Conservation (phyloP, 2,797 vertebrate genomes). For the Amphiprion clarkii region DNA sequence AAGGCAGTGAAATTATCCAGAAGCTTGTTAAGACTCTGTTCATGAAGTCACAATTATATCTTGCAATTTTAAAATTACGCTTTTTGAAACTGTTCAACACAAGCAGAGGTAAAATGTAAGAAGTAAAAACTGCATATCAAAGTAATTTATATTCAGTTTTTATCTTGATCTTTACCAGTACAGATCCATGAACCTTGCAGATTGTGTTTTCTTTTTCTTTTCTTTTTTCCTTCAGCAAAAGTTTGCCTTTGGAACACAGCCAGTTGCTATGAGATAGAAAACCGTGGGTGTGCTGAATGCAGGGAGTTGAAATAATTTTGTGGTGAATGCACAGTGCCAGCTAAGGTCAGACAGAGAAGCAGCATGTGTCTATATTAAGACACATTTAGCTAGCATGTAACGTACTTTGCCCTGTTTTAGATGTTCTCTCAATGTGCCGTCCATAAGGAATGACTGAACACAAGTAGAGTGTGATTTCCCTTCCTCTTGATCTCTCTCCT, state of each 20-base stretch:
- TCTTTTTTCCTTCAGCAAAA: conserved; percentile 9
- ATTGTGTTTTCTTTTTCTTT: conserved; percentile 12
- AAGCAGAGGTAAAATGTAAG: neutral
- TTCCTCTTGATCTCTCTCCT: conserved; percentile 50
- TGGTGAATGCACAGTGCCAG: conserved; percentile 41
- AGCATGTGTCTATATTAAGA: conserved; percentile 44
- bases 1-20: no score
- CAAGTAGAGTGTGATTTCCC: conserved; percentile 53
- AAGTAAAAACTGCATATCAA: neutral
- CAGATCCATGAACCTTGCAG: neutral
- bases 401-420: conserved; percentile 33
- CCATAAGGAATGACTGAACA: conserved; percentile 46
- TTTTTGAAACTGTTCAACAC: neutral
- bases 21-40: neutral
- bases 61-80: neutral
- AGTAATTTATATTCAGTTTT: neutral
- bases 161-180: neutral
- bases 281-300: conserved; percentile 29
- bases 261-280: conserved; percentile 30
- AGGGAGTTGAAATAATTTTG: conserved; percentile 40
- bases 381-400: conserved; percentile 45
- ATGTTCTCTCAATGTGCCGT: conserved; percentile 30
- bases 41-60: conserved; percentile 1
- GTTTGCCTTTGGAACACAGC: conserved; percentile 21
- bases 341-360: conserved; percentile 46